phyloP scores from a whole-genome alignment of 1,140 invertebrate species.

The Dysdera silvatica region DNA sequence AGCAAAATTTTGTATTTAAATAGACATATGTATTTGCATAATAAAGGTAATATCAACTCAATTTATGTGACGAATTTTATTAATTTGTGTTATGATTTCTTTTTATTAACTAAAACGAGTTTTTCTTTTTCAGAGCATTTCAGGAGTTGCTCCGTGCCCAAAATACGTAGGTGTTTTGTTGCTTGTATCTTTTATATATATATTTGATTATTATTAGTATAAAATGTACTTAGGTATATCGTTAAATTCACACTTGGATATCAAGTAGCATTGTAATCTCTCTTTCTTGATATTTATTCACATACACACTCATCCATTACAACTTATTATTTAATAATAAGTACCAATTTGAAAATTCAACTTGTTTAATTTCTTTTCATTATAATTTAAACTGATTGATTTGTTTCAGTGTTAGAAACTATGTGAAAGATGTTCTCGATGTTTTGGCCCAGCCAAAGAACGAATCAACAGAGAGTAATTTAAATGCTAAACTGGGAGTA shows the following conservation, averaged over 20 bases:
- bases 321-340: background rate
- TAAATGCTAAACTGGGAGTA: constrained; percentile 10
- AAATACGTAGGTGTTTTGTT: constrained; percentile 42
- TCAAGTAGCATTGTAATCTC: background rate
- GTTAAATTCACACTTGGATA: too few relatives aligned
- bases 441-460: constrained; percentile 22
- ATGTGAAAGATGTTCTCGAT: constrained; percentile 76
- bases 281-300: background rate
- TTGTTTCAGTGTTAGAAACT: constrained; percentile 59
- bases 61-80: too few relatives aligned
- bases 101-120: too few relatives aligned
- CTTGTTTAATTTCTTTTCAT: background rate
- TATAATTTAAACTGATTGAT: background rate
- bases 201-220: too few relatives aligned
- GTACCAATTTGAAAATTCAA: background rate
- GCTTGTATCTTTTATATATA: too few relatives aligned
- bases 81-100: too few relatives aligned
- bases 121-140: constrained; percentile 41
- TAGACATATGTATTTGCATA: too few relatives aligned
- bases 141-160: constrained; percentile 86
- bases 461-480: constrained; percentile 20
- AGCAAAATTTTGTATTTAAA: too few relatives aligned
- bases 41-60: too few relatives aligned
- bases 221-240: too few relatives aligned
- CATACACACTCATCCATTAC: background rate